Evolutionary conservation across 2,888 invertebrate species (phyloP).

Genomic region (Hydrotaea cyrtoneurina): DNA sequence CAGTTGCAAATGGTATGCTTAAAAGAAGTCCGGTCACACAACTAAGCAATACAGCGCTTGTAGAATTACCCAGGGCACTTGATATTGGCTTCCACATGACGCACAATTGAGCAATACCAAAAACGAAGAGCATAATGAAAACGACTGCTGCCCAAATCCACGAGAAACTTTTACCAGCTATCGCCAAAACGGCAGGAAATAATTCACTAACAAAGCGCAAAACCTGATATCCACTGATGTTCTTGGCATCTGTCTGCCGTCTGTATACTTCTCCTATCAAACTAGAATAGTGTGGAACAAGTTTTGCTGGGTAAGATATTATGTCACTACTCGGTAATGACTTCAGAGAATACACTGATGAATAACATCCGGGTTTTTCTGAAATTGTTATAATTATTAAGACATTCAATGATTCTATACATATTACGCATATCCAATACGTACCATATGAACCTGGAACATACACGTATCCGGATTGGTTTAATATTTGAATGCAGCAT

Average conservation of each 20-base stretch:
- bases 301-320: slow-evolving; percentile 81
- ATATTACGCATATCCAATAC: no score
- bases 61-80: slow-evolving; percentile 88
- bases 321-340: slow-evolving; percentile 84
- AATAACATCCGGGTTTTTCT: slow-evolving; percentile 88
- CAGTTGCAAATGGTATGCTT: slow-evolving; percentile 93
- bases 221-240: slow-evolving; percentile 90
- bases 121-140: slow-evolving; percentile 91
- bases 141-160: slow-evolving; percentile 94
- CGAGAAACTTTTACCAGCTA: slow-evolving; percentile 87
- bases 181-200: slow-evolving; percentile 92
- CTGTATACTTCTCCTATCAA: slow-evolving; percentile 79
- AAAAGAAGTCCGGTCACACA: slow-evolving; percentile 91
- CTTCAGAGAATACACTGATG: slow-evolving; percentile 85
- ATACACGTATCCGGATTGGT: slow-evolving; percentile 87
- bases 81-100: slow-evolving; percentile 96
- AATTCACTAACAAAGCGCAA: slow-evolving; percentile 92
- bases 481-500: slow-evolving; percentile 90
- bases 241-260: slow-evolving; percentile 72
- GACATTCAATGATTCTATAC: neutral
- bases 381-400: slow-evolving; percentile 71
- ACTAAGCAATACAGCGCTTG: slow-evolving; percentile 87
- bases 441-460: slow-evolving; percentile 93
- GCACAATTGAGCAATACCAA: slow-evolving; percentile 93
- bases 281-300: slow-evolving; percentile 79